Conservation (phyloP, 1,140 invertebrate species). For the Zaprionus nigranus region DNA sequence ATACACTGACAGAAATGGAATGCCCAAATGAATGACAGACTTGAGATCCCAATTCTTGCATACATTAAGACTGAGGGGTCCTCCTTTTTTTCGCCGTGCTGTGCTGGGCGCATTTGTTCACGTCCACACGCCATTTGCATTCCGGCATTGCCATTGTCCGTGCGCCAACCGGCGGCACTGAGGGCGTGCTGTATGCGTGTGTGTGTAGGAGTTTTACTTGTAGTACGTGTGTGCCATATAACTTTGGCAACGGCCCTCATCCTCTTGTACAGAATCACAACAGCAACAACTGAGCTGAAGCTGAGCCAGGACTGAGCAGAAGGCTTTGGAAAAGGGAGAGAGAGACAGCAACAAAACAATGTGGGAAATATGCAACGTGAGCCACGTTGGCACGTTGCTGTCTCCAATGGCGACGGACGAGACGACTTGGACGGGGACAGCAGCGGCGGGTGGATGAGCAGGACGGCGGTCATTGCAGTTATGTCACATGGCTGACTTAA, state of each 20-base stretch:
- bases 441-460: background rate
- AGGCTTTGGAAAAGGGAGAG: slow-evolving; percentile 49
- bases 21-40: slow-evolving; percentile 11
- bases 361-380: slow-evolving; percentile 74
- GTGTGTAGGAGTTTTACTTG: slow-evolving; percentile 32
- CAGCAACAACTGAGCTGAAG: slow-evolving; percentile 43
- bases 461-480: slow-evolving; percentile 71
- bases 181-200: slow-evolving; percentile 53
- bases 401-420: background rate
- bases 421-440: slow-evolving; percentile 1
- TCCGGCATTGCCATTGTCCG: slow-evolving; percentile 64
- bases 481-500: slow-evolving; percentile 81
- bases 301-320: slow-evolving; percentile 3
- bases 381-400: slow-evolving; percentile 38
- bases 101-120: slow-evolving; percentile 59
- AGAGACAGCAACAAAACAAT: slow-evolving; percentile 74
- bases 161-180: slow-evolving; percentile 30
- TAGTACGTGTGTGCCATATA: slow-evolving; percentile 74
- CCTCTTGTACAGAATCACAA: slow-evolving; percentile 68
- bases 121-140: slow-evolving; percentile 77
- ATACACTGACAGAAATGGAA: slow-evolving; percentile 62
- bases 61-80: slow-evolving; percentile 27
- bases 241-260: slow-evolving; percentile 59
- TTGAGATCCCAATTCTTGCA: slow-evolving; percentile 33
- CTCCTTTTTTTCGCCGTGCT: slow-evolving; percentile 46